Evolutionary conservation across 2,888 invertebrate species (phyloP), one percentile per base, ranked within the genome.

Genomic region (Rhamnusium bicolor): DNA sequence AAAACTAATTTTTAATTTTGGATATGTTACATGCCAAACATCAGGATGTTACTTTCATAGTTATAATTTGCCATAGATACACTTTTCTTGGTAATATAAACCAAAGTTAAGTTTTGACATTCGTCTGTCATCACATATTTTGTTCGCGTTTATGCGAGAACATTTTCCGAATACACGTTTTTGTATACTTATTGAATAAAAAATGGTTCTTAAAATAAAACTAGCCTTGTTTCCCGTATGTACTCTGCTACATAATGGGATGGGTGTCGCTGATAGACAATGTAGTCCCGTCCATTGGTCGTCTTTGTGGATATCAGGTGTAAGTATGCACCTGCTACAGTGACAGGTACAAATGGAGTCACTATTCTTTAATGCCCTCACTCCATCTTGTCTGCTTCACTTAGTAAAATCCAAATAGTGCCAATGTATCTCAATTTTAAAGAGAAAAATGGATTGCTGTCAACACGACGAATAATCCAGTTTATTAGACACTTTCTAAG

Each of bases 321-420:
- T 60, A 67, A 68, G 46, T 19, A 32, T 74, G 71, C 80, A 78
- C 78, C 78, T 79, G 78, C 77, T 74, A 47, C 73, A 61, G 24
- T 29, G 80, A 79, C 80, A 79, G 78, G 78, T 80, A 80, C 71
- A 79, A 80, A 80, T 80, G 76, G 76, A 76, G 73, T 71, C 77
- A 75, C 75, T 77, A 72, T 67, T 68, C 66, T 40, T 62, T 77
- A 76, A 77, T 77, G 76, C 71, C 76, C 63, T 69, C 77, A 65
- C 74, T 79, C 74, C 79, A 74, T 79, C 79, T 79, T 77, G 77
- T 77, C 77, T 63, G 71, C 62, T 69, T 76, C 75, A 71, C 71
- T 75, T 68, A 68, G 69, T 63, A 63, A 63, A 62, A 71, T 65
- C 65, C 71, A 65, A 62, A 40, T 71, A 56, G 65, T 71, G 63